phyloP scores from a whole-genome alignment of 1,140 invertebrate genomes.

The Listronotus oregonensis region DNA sequence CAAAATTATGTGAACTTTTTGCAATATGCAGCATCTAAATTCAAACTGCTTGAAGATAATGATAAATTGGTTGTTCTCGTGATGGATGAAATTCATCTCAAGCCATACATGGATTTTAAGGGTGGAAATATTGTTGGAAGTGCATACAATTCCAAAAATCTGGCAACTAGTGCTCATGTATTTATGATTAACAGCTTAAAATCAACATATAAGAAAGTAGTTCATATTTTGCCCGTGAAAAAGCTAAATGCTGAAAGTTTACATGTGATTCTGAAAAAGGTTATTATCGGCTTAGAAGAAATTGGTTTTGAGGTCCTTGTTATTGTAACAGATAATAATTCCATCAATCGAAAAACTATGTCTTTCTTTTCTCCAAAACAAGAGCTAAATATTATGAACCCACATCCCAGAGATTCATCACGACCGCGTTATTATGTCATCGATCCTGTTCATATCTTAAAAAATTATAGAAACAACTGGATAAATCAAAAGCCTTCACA shows the following conservation, averaged over 20 bases:
- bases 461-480: conserved; percentile 18
- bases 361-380: no score
- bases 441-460: conserved; percentile 14
- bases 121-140: not conserved
- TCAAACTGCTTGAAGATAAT: not conserved
- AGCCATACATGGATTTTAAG: not conserved
- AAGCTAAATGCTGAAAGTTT: no score
- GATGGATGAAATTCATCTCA: not conserved
- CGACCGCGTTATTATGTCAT: no score
- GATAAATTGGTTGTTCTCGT: not conserved
- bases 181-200: conserved; percentile 19
- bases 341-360: no score
- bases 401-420: no score
- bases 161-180: not conserved
- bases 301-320: no score
- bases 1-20: no score
- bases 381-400: no score
- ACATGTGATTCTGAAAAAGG: no score
- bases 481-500: not conserved
- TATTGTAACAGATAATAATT: no score
- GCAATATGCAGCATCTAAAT: no score
- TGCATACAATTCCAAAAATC: not conserved
- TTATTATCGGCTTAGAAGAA: no score
- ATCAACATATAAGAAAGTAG: conserved; percentile 25
- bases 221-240: conserved; percentile 22